Evolutionary conservation across 2,797 vertebrate genomes (phyloP).

Genomic region (Sebastes reedi): DNA sequence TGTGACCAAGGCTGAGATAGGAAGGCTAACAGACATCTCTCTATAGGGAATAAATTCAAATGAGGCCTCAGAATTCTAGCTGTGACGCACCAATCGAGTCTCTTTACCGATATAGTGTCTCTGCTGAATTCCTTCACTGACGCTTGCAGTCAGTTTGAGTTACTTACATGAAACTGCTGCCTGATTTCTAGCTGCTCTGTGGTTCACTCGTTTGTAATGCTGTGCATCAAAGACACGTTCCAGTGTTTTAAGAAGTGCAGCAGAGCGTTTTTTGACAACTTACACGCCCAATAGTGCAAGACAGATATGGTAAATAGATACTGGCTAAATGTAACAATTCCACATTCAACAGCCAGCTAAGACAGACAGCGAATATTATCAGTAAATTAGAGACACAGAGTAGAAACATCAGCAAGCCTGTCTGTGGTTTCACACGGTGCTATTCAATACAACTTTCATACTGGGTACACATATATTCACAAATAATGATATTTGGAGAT

Average conservation of each 20-base stretch:
- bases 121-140: background rate
- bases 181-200: background rate
- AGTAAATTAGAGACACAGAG: background rate
- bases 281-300: background rate
- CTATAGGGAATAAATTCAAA: background rate
- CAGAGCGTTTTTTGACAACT: background rate
- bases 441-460: constrained; percentile 11
- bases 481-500: constrained; percentile 10
- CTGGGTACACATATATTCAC: background rate
- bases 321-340: background rate
- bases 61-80: background rate
- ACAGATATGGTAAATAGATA: background rate
- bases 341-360: background rate
- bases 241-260: background rate
- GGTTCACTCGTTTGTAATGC: background rate
- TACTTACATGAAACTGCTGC: background rate
- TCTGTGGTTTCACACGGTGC: background rate
- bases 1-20: background rate
- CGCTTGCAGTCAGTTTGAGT: background rate
- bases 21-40: background rate
- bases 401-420: background rate
- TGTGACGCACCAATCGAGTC: background rate
- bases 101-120: background rate
- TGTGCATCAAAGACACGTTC: background rate
- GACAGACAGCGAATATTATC: background rate